Percentiles rank a stretch among this genome's conserved stretches.
Evolutionary conservation across 1,140 invertebrate species (phyloP).

Genomic region (Pseudomyrmex pallidus): DNA sequence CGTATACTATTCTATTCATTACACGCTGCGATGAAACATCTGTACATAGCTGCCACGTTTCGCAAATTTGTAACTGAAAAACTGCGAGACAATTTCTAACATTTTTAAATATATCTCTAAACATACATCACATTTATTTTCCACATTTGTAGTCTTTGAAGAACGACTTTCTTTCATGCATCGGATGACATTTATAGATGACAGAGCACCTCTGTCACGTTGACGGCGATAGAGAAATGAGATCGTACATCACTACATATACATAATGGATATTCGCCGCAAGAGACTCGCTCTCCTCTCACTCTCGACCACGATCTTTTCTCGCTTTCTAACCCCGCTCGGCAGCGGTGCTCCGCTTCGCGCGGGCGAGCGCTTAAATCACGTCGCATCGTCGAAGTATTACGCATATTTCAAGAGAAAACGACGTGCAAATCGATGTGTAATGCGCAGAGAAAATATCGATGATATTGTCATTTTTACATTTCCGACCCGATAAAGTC

Average conservation of each 20-base stretch:
- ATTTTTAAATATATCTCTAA: background rate
- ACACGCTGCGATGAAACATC: background rate
- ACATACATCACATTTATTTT: background rate
- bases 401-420: constrained; percentile 52
- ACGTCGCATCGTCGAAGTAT: constrained; percentile 23
- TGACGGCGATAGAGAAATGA: constrained; percentile 28
- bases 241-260: constrained; percentile 19
- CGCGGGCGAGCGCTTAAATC: constrained; percentile 13
- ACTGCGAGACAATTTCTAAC: background rate
- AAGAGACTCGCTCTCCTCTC: constrained; percentile 41
- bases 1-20: background rate
- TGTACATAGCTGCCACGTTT: background rate
- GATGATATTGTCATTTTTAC: constrained; percentile 1
- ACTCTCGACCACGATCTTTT: constrained; percentile 39
- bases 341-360: constrained; percentile 20
- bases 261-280: constrained; percentile 32
- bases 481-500: background rate
- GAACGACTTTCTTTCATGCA: constrained; percentile 17
- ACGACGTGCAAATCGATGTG: constrained; percentile 24
- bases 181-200: background rate
- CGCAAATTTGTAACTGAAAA: background rate
- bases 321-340: constrained; percentile 38
- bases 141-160: too few species aligned
- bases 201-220: constrained; percentile 22
- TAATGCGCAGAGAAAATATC: constrained; percentile 40